Base-by-base conservation (phyloP, 2,797 vertebrate species). In the Buceros bicornis region DNA sequence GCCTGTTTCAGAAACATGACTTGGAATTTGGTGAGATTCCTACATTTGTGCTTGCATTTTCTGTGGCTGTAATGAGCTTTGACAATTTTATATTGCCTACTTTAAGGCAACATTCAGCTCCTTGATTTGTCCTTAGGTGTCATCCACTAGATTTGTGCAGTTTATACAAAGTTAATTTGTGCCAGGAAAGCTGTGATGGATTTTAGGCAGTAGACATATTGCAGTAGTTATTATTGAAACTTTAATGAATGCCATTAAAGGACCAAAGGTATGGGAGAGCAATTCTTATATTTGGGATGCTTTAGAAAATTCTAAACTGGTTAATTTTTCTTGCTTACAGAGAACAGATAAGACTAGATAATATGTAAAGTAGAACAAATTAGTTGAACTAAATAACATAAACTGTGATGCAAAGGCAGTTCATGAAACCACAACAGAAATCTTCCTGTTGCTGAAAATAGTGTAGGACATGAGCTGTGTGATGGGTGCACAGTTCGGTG, bases 121-220 rank as follows among this genome's bases (percentile, higher is more conserved):
- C 85, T 73, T 95, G 86, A 81, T 93, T 94, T 96, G 73, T 93
- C 94, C 90, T 97, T 94, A 92, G 89, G 47, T 95, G 69, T 96
- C 89, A 94, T 72, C 79, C 47, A 37, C 81, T 95, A 92, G 65
- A 91, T 89, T 90, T 95, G 56, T 82, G 28, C 54, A 58, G 47
- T 85, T 93, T 91, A 82, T 26, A 92, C 70, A 82, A 83, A 95
- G 72, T 92, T 93, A 93, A 40, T 95, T 92, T 91, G 72, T 70
- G 74, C 67, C 76, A 76, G 67, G 57, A 93, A 93, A 73, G 25
- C 79, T 45, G 18, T 78, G 93, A 95, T 86, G 62, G 47, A 24
- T 88, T 96, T 91, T 97, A 80, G 67, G 81, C 70, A 58, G 66
- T 74, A 87, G 65, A 96, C 58, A 26, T 82, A 92, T 35, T 89